A percentile compares a stretch with the other conserved stretches of the same genome.
Evolutionary conservation across 2,888 invertebrate genomes (phyloP).

Genomic region (Agrotis ipsilon): DNA sequence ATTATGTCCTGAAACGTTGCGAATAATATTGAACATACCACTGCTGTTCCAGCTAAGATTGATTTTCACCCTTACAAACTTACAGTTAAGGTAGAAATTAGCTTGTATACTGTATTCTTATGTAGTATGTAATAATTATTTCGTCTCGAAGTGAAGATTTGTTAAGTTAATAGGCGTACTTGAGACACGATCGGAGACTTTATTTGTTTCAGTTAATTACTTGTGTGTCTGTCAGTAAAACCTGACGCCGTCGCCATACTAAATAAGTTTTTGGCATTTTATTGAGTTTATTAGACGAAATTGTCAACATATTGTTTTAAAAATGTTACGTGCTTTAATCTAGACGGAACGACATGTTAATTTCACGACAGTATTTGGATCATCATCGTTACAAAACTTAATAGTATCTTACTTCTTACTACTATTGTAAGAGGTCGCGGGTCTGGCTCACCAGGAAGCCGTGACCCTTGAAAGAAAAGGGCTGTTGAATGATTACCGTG

Average conservation of each 20-base stretch:
- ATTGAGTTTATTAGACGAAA: not conserved
- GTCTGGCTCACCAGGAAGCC: too few species aligned
- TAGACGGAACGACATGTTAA: too few species aligned
- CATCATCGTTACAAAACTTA: too few species aligned
- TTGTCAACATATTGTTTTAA: too few species aligned
- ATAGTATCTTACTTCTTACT: too few species aligned
- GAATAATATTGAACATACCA: constrained; percentile 9
- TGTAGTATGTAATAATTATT: not conserved
- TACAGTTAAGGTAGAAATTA: constrained; percentile 4
- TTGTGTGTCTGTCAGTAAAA: constrained; percentile 30
- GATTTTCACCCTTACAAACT: not conserved
- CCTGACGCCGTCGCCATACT: not conserved
- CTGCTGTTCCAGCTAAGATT: not conserved
- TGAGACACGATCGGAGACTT: constrained; percentile 28
- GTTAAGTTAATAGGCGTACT: constrained; percentile 32
- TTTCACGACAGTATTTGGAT: too few species aligned
- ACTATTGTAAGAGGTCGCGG: too few species aligned
- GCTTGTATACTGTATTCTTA: not conserved
- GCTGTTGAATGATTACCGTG: too few species aligned
- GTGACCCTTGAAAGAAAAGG: too few species aligned
- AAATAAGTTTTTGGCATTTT: constrained; percentile 22
- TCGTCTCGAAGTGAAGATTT: constrained; percentile 21
- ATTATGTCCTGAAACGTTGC: constrained; percentile 9
- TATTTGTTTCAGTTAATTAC: constrained; percentile 27
- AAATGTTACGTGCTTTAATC: too few species aligned